phyloP scores from a whole-genome alignment of 2,888 invertebrate species.

The Drosophila eohydei region DNA sequence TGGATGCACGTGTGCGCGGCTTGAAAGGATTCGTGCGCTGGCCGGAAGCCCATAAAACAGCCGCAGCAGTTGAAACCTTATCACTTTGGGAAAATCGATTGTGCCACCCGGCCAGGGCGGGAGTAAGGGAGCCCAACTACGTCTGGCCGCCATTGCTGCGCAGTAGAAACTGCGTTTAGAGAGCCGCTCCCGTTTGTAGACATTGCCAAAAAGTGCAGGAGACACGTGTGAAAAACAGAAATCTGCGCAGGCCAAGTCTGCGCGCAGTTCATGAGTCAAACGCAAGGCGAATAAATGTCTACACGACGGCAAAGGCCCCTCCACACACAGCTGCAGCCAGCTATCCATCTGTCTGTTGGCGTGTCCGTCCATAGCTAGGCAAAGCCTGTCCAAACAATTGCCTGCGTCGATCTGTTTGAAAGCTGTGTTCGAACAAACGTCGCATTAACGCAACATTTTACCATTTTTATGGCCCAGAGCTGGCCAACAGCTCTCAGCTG shows the following conservation, averaged over 20 bases:
- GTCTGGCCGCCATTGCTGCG: constrained; percentile 73
- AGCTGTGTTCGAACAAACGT: constrained; percentile 78
- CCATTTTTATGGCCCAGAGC: constrained; percentile 63
- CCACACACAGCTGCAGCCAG: constrained; percentile 33
- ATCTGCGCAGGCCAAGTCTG: constrained; percentile 39
- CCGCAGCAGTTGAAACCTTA: constrained; percentile 67
- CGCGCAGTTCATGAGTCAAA: constrained; percentile 57
- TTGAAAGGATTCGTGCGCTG: constrained; percentile 63
- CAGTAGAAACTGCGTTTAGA: constrained; percentile 41
- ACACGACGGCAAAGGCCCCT: constrained; percentile 31
- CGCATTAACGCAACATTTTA: constrained; percentile 79
- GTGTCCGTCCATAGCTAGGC: constrained; percentile 10
- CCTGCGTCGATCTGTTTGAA: constrained; percentile 76
- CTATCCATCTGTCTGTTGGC: constrained; percentile 10
- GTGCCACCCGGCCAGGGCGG: constrained; percentile 1
- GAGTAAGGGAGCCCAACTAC: constrained; percentile 11
- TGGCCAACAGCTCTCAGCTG: constrained; percentile 53
- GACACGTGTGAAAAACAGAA: constrained; percentile 50
- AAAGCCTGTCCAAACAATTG: constrained; percentile 73
- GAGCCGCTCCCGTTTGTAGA: constrained; percentile 24
- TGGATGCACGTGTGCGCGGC: constrained; percentile 65
- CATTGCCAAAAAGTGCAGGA: constrained; percentile 12
- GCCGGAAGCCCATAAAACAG: constrained; percentile 63
- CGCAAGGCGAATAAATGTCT: constrained; percentile 55
- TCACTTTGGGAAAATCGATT: constrained; percentile 77